These are phyloP conservation scores for Schizotus pectinicornis DNA, from an alignment of 2,888 invertebrate genomes.

Conservation along the genomic window DNA sequence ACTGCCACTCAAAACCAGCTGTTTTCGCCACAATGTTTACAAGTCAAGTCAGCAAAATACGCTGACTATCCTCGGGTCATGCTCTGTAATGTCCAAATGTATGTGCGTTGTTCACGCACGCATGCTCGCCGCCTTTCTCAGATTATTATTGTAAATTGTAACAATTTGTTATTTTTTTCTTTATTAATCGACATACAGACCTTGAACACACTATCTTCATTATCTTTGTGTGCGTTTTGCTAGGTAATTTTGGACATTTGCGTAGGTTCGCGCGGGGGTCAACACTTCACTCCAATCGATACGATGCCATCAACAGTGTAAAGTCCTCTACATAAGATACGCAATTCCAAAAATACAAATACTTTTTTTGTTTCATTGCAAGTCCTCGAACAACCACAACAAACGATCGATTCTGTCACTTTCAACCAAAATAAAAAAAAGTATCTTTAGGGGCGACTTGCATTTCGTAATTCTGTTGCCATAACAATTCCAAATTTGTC, in stretches of 20 bases:
- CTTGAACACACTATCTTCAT: background rate
- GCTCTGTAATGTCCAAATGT: background rate
- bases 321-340: background rate
- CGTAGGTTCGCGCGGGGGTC: background rate
- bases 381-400: background rate
- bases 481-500: background rate
- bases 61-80: background rate
- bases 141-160: background rate
- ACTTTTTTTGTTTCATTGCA: no score
- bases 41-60: background rate
- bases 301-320: no score
- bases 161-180: background rate
- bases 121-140: constrained; percentile 12
- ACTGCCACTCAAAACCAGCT: constrained; percentile 9
- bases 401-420: background rate
- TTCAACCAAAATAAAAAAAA: background rate
- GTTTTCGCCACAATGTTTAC: background rate
- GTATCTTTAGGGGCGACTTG: background rate
- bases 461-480: background rate
- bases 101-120: constrained; percentile 7
- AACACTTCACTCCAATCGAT: background rate
- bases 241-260: background rate
- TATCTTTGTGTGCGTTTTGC: no score
- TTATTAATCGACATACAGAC: background rate
- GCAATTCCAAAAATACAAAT: background rate